Base-by-base conservation (phyloP, 37 sponge, comb jelly and placozoan genomes). In the Haliclona indistincta region DNA sequence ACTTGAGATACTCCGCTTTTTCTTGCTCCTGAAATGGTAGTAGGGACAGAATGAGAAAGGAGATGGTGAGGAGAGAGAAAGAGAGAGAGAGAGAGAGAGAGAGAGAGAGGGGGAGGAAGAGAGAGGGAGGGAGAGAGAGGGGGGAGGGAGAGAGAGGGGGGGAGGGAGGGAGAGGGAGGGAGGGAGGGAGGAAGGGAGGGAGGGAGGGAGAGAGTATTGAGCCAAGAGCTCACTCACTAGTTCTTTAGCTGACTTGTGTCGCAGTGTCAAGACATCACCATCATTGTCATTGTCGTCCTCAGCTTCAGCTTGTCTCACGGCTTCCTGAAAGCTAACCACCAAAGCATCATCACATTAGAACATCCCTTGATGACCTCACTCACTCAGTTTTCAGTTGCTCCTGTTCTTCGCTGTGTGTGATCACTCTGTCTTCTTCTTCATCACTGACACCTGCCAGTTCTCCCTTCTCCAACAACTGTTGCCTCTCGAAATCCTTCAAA, bases 401-500 rank as follows among this genome's bases (percentile, higher is more conserved):
- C 53, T 94, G 95, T 49, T 94, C 91, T 63, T 94, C 85, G 8
- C 11, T 30, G 13, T 71, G 54, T 23, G 73, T 52, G 54, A 19
- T 19, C 47, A 38, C 51, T 29, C 43, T 53, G 64, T 68, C 71
- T 38, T 83, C 79, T 33, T 85, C 91, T 4, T 68, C 74, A 15
- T 81, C 78, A 64, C 70, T 75, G 38, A 76, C 85, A 55, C 65
- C 70, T 62, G 68, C 88, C 68, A 74, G 82, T 30, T 71, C 81
- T 15, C 95, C 95, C 67, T 72, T 89, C 71, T 86, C 80, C 22
- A 93, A 83, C 8, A 97, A 71, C 35, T 62, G 56, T 64, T 94
- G 54, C 44, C 98, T 75, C 71, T 97, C 98, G 71, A 86, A 97
- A 72, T 97, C 98, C 26, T 86, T 88, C 68, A 97, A 76, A 69